These are phyloP conservation scores for Vimba vimba DNA, from an alignment of 2,113 vertebrate genomes.

Conservation along the genomic window DNA sequence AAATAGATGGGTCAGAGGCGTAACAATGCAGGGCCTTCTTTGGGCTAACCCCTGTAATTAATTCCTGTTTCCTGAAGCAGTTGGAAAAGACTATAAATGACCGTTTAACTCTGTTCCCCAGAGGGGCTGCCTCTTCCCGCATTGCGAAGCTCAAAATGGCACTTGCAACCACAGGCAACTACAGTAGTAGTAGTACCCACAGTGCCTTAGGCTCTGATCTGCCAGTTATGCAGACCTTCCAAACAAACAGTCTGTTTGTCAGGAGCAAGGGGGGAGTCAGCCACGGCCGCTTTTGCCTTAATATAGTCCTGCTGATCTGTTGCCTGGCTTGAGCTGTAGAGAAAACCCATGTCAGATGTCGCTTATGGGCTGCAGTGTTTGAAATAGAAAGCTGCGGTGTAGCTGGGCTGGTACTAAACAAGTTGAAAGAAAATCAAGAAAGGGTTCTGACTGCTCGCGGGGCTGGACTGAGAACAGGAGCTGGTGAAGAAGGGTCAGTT, in stretches of 20 bases:
- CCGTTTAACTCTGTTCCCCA: constrained; percentile 60
- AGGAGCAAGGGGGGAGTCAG: constrained; percentile 69
- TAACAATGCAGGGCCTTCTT: constrained; percentile 39
- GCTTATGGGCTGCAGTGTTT: constrained; percentile 69
- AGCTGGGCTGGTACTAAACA: constrained; percentile 50
- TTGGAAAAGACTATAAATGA: constrained; percentile 61
- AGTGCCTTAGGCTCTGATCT: constrained; percentile 66
- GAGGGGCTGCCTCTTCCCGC: constrained; percentile 56
- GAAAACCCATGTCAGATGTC: constrained; percentile 71
- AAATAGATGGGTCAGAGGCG: constrained; percentile 18
- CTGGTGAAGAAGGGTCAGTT: constrained; percentile 57
- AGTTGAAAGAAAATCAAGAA: neutral
- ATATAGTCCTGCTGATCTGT: constrained; percentile 73
- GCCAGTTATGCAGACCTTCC: constrained; percentile 71
- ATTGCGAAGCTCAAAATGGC: constrained; percentile 70
- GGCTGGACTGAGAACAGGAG: constrained; percentile 39
- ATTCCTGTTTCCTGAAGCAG: constrained; percentile 44
- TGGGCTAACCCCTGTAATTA: constrained; percentile 33
- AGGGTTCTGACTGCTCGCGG: neutral
- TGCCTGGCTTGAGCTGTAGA: constrained; percentile 58
- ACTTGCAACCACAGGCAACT: constrained; percentile 65
- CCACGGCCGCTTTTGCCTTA: constrained; percentile 70
- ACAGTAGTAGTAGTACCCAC: constrained; percentile 59
- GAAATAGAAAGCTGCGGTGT: constrained; percentile 75
- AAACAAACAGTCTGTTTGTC: constrained; percentile 77